Evolutionary conservation across 1,140 invertebrate species (phyloP), one percentile per base, ranked within the genome.

Genomic region (Drosophila bifasciata): DNA sequence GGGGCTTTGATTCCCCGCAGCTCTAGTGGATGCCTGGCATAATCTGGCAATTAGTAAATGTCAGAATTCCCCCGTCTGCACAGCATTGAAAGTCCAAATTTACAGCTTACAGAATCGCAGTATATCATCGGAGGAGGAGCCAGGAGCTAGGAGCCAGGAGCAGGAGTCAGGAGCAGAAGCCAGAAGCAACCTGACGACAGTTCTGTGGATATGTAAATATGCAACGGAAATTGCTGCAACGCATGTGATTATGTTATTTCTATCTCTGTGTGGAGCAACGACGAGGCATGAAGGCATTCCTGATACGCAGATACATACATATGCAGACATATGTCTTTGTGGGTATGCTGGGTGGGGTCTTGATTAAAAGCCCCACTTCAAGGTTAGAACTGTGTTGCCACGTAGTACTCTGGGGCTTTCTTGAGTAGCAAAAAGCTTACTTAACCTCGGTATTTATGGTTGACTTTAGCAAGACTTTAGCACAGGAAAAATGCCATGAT

Each of bases 1-100:
- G 32, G 32, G 32, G 11, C 32, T 13, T 13, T 36, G 32, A 36
- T 36, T 13, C 3, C 32, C 32, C 11, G 4, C 32, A 5, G 32
- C 32, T 36, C 21, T 36, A 5, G 16, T 2, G 17, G 16, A 17
- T 17, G 25, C 48, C 45, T 46, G 66, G 56, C 67, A 71, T 72
- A 71, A 72, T 72, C 67, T 46, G 48, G 56, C 69, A 72, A 72
- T 72, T 72, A 72, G 67, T 71, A 72, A 72, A 72, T 71, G 67
- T 61, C 69, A 71, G 61, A 71, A 61, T 72, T n/a, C n/a, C 71
- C 67, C 21, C 66, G 7, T 32, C 25, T 46, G 49, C 48, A 52
- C 52, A 48, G 70, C 79, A 84, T 76, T 83, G 79, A 83, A 70
- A 70, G 74, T 71, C 61, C 3, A 58, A 84, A 85, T 84, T 84